These are phyloP conservation scores for Merops nubicus DNA, from an alignment of 2,113 vertebrate species.

Conservation along the genomic window DNA sequence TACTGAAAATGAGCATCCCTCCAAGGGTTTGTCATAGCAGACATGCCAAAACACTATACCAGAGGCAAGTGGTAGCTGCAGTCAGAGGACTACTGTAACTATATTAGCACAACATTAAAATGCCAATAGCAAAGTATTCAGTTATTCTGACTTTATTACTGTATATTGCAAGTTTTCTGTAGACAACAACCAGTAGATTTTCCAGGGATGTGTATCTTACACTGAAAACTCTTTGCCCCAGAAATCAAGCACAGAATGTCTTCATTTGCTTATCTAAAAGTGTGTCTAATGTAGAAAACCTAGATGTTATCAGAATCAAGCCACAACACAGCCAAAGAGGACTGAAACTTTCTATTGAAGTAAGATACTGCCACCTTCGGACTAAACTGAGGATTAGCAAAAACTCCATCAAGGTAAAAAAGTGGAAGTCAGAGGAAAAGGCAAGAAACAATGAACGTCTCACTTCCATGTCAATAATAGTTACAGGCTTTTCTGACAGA, in stretches of 20 bases:
- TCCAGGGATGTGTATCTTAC: slow-evolving; percentile 10
- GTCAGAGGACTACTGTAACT: not conserved
- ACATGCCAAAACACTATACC: not conserved
- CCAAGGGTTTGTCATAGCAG: not conserved
- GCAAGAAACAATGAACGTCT: not conserved
- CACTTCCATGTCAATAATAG: not conserved
- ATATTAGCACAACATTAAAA: not conserved
- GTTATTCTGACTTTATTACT: not conserved
- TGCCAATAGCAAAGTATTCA: not conserved
- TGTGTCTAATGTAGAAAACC: not conserved
- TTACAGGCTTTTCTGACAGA: not conserved
- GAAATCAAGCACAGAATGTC: not conserved
- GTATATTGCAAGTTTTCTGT: not conserved
- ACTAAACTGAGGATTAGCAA: not conserved
- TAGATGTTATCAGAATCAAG: not conserved
- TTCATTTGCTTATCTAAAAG: not conserved
- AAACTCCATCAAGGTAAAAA: not conserved
- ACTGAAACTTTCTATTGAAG: not conserved
- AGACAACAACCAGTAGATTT: not conserved
- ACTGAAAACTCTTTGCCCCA: not conserved
- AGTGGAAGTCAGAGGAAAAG: not conserved
- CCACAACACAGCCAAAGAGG: not conserved
- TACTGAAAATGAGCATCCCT: not conserved
- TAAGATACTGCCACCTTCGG: slow-evolving; percentile 76
- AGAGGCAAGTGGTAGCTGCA: not conserved